A percentile compares a stretch with the other conserved stretches of the same genome.
phyloP scores from a whole-genome alignment of 2,888 invertebrate species.

The Halocaridina rubra region DNA sequence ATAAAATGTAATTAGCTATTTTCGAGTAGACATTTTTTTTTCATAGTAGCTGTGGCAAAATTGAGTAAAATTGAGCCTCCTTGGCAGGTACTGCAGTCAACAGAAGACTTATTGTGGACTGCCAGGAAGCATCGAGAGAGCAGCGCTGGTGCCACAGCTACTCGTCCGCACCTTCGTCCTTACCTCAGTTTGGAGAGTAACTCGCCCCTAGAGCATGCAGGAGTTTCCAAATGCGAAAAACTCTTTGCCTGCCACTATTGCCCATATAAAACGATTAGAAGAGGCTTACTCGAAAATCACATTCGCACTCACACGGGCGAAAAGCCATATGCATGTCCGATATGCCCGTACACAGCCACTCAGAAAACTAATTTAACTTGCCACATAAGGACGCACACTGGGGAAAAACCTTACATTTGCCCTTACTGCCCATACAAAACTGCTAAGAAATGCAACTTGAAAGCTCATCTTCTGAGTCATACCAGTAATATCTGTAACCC shows the following conservation, averaged over 20 bases:
- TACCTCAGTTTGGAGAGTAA: neutral
- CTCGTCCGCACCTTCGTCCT: neutral
- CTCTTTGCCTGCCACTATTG: constrained; percentile 30
- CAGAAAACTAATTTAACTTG: constrained; percentile 36
- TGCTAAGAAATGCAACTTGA: constrained; percentile 23
- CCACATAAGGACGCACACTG: constrained; percentile 35
- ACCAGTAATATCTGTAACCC: too few species aligned
- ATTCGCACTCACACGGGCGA: constrained; percentile 56
- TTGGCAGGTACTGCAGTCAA: constrained; percentile 40
- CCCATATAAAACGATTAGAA: constrained; percentile 31
- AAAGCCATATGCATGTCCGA: constrained; percentile 50
- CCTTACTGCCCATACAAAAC: constrained; percentile 21
- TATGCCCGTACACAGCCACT: constrained; percentile 55
- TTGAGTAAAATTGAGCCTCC: constrained; percentile 44
- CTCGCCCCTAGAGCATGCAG: neutral
- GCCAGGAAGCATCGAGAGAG: neutral
- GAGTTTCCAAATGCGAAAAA: neutral
- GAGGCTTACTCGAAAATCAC: constrained; percentile 37
- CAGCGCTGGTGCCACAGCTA: constrained; percentile 13
- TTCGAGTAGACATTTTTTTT: too few species aligned
- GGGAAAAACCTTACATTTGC: constrained; percentile 40
- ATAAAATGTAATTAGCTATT: too few species aligned
- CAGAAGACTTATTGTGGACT: neutral
- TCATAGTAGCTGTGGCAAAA: too few species aligned
- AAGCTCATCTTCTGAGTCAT: constrained; percentile 21